These are phyloP conservation scores for Chionoecetes opilio DNA, from an alignment of 1,140 invertebrate species.

Conservation along the genomic window DNA sequence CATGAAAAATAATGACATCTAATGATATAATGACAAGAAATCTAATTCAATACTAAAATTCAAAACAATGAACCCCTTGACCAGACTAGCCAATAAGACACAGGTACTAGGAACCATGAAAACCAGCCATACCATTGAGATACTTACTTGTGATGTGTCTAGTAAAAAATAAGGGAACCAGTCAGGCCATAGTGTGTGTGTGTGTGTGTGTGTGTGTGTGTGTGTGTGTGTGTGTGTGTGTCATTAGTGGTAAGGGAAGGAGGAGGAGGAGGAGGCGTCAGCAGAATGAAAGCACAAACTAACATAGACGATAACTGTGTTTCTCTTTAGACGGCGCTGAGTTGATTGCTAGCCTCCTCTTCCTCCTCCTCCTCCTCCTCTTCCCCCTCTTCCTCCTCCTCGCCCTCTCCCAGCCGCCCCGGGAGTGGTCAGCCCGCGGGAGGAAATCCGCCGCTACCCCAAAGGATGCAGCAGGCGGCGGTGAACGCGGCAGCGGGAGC, in stretches of 20 bases:
- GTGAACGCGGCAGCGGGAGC: slow-evolving; percentile 78
- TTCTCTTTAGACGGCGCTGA: slow-evolving; percentile 78
- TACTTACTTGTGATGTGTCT: too few relatives aligned
- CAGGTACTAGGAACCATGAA: too few relatives aligned
- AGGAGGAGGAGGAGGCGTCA: not conserved
- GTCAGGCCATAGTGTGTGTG: too few relatives aligned
- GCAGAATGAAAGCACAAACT: not conserved
- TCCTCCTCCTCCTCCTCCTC: slow-evolving; percentile 54
- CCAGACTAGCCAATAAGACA: too few relatives aligned
- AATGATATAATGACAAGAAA: too few relatives aligned
- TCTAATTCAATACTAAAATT: too few relatives aligned
- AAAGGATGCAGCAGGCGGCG: slow-evolving; percentile 79
- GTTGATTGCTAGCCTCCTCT: slow-evolving; percentile 49
- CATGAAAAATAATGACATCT: too few relatives aligned
- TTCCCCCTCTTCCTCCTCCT: slow-evolving; percentile 29
- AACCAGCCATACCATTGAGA: too few relatives aligned
- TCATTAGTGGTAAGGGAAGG: not conserved
- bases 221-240: too few relatives aligned
- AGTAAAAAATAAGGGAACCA: too few relatives aligned
- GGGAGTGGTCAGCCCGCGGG: slow-evolving; percentile 44
- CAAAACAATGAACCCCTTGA: too few relatives aligned
- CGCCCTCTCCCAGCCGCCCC: slow-evolving; percentile 66
- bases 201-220: too few relatives aligned
- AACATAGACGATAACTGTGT: not conserved
- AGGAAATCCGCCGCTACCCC: slow-evolving; percentile 53